A percentile compares a stretch with the other conserved stretches of the same genome.
These are phyloP conservation scores for Habropoda laboriosa DNA, from an alignment of 1,140 invertebrate genomes.

Conservation along the genomic window DNA sequence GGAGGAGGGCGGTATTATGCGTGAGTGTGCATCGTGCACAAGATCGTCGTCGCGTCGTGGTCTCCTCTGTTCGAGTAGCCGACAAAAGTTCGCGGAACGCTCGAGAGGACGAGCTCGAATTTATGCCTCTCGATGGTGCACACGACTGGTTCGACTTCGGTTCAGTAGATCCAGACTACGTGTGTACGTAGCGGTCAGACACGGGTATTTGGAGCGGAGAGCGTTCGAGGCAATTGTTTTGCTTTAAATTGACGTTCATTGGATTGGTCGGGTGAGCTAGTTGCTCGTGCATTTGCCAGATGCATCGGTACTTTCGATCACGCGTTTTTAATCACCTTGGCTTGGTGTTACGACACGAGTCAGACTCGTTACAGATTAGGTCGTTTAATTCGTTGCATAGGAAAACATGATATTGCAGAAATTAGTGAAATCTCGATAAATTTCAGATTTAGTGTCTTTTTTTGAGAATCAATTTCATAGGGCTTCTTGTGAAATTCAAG, in stretches of 20 bases:
- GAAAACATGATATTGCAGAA: too few species aligned
- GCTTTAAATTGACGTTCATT: not conserved
- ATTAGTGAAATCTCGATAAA: too few species aligned
- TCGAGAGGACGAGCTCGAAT: conserved; percentile 1
- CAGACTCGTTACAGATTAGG: too few species aligned
- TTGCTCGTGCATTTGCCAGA: too few species aligned
- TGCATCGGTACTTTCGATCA: too few species aligned
- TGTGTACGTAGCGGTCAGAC: not conserved
- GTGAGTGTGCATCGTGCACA: not conserved
- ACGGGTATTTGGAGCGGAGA: not conserved
- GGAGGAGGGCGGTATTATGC: conserved; percentile 30
- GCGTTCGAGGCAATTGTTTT: not conserved
- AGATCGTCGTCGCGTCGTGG: not conserved
- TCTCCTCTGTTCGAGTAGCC: not conserved
- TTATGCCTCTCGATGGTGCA: not conserved
- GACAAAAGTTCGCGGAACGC: not conserved
- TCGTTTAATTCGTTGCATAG: too few species aligned
- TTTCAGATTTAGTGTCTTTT: too few species aligned
- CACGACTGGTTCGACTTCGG: not conserved
- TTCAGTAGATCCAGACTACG: not conserved
- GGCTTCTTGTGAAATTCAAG: too few species aligned
- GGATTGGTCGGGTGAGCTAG: too few species aligned
- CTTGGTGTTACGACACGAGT: too few species aligned
- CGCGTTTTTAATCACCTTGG: too few species aligned
- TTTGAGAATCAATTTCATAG: too few species aligned